Base-by-base conservation (phyloP, 2,113 vertebrate genomes). In the Agelaius phoeniceus region DNA sequence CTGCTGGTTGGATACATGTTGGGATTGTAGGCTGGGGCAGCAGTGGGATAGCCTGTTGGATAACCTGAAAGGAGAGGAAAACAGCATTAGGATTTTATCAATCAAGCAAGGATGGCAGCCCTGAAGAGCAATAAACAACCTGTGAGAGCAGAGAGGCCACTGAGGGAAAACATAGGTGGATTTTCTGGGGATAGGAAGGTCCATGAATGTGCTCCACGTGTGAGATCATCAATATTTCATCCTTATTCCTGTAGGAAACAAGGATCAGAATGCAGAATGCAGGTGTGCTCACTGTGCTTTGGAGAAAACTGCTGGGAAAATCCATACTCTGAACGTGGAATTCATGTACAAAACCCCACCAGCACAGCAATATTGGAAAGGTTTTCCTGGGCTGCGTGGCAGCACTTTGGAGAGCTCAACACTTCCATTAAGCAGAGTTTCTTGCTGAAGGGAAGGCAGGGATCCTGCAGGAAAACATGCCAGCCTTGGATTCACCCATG, bases 1-100 rank as follows among this genome's bases (percentile, higher is more conserved):
- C 98, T 99, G 94, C 98, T 99, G 95, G 99, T 99, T 89, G 99
- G 98, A 93, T 99, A 99, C 95, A 99, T 98, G 96, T 99, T 99
- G 89, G 99, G 99, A 77, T 99, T 99, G 98, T 99, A 99, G 96
- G 99, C 98, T 86, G 99, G 99, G 62, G 99, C 99, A 19, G 99
- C 98, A 11, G 99, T 98, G 19, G 99, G 99, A 90, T 99, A 99
- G 66, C 99, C 99, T 83, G 98, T 98, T 3, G 99, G 99, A 91
- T 99, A 99, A 97, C 99, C 99, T 99, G 96, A 7, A 93, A 93
- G 66, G 71, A 98, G 90, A 96, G 30, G 44, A 48, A 82, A 26
- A 7, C 11, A 88, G 33, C 46, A n/a, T 79, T 7, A 76, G 1
- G 1, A 6, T 54, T 84, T 17, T 46, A 51, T 13, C 39, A n/a